These are phyloP conservation scores for Amorpha juglandis DNA, from an alignment of 2,888 invertebrate genomes.

Conservation along the genomic window DNA sequence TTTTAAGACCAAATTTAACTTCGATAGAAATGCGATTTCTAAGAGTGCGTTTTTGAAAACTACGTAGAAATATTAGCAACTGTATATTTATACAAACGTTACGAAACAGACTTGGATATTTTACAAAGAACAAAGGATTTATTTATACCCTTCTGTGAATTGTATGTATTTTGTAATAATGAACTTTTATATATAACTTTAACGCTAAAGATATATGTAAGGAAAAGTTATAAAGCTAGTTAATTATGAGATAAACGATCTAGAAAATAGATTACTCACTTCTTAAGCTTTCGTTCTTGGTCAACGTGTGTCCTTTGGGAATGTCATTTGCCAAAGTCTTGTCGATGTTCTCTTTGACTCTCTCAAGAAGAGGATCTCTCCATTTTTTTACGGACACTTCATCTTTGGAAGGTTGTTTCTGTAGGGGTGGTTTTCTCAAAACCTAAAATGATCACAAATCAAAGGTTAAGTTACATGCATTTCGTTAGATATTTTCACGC, in stretches of 20 bases:
- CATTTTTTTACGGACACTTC: conserved; percentile 78
- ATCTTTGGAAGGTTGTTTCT: conserved; percentile 78
- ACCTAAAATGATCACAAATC: conserved; percentile 33
- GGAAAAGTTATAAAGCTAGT: too few species aligned
- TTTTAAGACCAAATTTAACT: neutral
- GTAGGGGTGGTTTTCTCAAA: conserved; percentile 70
- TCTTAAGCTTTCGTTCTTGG: conserved; percentile 81
- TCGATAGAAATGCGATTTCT: neutral
- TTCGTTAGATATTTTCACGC: neutral
- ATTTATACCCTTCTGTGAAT: too few species aligned
- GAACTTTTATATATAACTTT: too few species aligned
- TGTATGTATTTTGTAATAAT: too few species aligned
- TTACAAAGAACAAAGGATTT: too few species aligned
- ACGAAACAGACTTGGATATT: too few species aligned
- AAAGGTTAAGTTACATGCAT: neutral
- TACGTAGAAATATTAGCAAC: neutral
- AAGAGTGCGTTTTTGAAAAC: neutral
- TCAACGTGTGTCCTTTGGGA: conserved; percentile 80
- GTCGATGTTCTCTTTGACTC: conserved; percentile 81
- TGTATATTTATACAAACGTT: too few species aligned
- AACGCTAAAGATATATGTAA: too few species aligned
- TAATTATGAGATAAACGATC: too few species aligned
- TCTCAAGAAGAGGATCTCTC: conserved; percentile 79
- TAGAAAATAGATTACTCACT: conserved; percentile 61
- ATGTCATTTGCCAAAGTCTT: conserved; percentile 78